Evolutionary conservation across 2,797 vertebrate genomes (phyloP).

Genomic region (Paramormyrops hopkinsi): DNA sequence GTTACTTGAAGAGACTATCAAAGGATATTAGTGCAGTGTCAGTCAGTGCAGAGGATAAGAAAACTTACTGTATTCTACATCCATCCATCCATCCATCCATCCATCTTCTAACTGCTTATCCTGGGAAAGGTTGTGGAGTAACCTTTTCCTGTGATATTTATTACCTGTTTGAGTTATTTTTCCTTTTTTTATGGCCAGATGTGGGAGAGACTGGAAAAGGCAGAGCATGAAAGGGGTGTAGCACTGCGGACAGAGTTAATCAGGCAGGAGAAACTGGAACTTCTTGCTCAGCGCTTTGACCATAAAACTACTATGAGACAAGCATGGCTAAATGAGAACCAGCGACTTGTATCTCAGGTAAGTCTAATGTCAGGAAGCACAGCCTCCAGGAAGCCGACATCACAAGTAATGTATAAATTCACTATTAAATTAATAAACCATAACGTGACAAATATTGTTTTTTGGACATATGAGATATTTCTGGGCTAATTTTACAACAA

Average conservation of each 20-base stretch:
- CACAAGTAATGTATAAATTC: neutral
- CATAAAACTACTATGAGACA: constrained; percentile 92
- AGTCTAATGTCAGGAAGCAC: neutral
- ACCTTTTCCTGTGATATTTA: neutral
- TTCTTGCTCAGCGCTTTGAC: constrained; percentile 87
- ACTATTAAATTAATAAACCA: neutral
- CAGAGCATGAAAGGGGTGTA: constrained; percentile 83
- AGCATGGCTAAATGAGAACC: constrained; percentile 93
- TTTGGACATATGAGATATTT: neutral
- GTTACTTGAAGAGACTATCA: neutral
- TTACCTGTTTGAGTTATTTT: neutral
- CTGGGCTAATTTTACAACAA: neutral
- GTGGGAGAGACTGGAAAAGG: constrained; percentile 84
- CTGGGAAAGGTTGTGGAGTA: neutral
- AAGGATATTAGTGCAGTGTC: neutral
- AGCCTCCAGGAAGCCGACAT: neutral
- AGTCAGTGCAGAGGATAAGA: neutral
- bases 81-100: neutral
- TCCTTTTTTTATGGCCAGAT: constrained; percentile 53
- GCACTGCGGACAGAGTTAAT: constrained; percentile 82
- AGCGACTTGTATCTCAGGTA: constrained; percentile 88
- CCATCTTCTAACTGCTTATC: neutral
- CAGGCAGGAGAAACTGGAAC: constrained; percentile 91
- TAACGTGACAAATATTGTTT: neutral
- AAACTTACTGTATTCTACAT: neutral